Evolutionary conservation across 2,797 vertebrate genomes (phyloP).

Genomic region (Valencia hispanica): DNA sequence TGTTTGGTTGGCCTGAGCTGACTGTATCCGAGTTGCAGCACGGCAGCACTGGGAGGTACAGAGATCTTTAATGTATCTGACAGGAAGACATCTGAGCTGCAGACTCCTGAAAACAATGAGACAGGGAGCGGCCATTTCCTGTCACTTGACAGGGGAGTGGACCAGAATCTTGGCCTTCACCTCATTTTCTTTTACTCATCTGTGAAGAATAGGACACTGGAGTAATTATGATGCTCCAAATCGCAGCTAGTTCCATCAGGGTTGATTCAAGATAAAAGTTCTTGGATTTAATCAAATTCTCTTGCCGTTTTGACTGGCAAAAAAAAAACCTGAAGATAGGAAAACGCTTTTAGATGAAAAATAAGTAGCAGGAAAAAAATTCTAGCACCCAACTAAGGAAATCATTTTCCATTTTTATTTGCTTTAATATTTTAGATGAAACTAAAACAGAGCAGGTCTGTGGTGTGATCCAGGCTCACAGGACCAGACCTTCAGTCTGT

Average conservation of each 20-base stretch:
- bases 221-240: background rate
- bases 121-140: conserved; percentile 61
- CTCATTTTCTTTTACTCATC: background rate
- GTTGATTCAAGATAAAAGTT: background rate
- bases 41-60: background rate
- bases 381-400: background rate
- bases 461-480: background rate
- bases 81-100: conserved; percentile 54
- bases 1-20: background rate
- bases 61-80: conserved; percentile 23
- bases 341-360: background rate
- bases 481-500: background rate
- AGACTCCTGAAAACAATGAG: conserved; percentile 62
- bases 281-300: background rate
- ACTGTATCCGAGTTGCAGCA: background rate
- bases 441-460: background rate
- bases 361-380: no score
- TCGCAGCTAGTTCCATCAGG: background rate
- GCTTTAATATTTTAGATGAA: background rate
- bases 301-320: background rate
- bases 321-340: background rate
- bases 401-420: background rate
- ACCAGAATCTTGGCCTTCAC: conserved; percentile 29
- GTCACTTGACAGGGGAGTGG: conserved; percentile 32
- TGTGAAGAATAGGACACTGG: background rate